Conservation (phyloP, 1,140 invertebrate species). For the Bombus huntii region DNA sequence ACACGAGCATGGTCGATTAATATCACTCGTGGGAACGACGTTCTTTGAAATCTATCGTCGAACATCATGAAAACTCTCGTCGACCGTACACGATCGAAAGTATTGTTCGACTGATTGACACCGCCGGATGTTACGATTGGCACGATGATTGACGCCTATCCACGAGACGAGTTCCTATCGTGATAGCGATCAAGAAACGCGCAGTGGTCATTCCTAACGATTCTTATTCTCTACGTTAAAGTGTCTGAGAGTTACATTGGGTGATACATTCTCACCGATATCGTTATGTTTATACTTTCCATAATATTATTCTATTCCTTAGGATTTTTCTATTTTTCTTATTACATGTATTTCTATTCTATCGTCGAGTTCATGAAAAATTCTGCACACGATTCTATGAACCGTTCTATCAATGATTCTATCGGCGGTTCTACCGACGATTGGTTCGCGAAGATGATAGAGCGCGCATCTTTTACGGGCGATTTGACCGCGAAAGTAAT, state of each 20-base stretch:
- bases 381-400: neutral
- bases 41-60: neutral
- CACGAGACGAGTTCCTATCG: slow-evolving; percentile 21
- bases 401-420: neutral
- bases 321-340: no score
- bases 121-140: slow-evolving; percentile 43
- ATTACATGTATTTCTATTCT: no score
- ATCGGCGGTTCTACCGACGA: neutral
- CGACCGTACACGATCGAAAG: slow-evolving; percentile 7
- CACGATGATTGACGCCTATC: slow-evolving; percentile 56
- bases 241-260: no score
- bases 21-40: neutral
- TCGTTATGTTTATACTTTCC: no score
- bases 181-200: neutral
- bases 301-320: no score
- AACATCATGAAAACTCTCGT: neutral
- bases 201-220: slow-evolving; percentile 16
- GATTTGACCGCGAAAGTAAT: slow-evolving; percentile 39
- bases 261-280: no score
- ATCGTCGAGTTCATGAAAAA: no score
- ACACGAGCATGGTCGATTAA: neutral
- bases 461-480: neutral
- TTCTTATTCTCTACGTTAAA: neutral
- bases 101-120: slow-evolving; percentile 38
- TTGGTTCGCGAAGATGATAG: neutral